Percentiles rank a stretch among this genome's conserved stretches.
Evolutionary conservation across 2,113 vertebrate species (phyloP).

Genomic region (Leiothrix lutea): DNA sequence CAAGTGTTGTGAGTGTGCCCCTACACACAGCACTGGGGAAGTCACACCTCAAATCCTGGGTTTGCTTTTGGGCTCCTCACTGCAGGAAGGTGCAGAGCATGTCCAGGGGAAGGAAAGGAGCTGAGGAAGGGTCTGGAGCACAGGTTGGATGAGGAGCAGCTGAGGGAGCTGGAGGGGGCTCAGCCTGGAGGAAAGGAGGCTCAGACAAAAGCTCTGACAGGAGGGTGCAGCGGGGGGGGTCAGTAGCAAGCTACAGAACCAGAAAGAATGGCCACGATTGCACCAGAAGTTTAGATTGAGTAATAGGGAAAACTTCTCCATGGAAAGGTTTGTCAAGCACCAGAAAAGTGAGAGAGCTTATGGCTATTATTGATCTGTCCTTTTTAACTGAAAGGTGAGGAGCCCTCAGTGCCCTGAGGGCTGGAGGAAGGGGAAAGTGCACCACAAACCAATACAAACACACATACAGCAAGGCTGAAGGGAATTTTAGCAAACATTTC

Average conservation of each 20-base stretch:
- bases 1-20: rapidly evolving
- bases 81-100: rapidly evolving
- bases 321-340: background rate
- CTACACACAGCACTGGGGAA: rapidly evolving
- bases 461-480: background rate
- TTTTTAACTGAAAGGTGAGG: background rate
- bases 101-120: background rate
- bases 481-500: background rate
- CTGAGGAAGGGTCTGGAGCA: background rate
- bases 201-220: background rate
- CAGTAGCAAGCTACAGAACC: rapidly evolving
- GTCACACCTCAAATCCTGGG: background rate
- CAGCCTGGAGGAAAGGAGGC: background rate
- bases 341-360: background rate
- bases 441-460: background rate
- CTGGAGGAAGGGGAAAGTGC: background rate
- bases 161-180: background rate
- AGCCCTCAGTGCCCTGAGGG: background rate
- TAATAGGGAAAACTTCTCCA: background rate
- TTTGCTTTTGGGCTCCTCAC: background rate
- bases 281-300: background rate
- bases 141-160: background rate
- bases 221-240: background rate
- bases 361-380: background rate
- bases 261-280: background rate